phyloP scores from a whole-genome alignment of 2,113 vertebrate genomes.

The Erinaceus europaeus region DNA sequence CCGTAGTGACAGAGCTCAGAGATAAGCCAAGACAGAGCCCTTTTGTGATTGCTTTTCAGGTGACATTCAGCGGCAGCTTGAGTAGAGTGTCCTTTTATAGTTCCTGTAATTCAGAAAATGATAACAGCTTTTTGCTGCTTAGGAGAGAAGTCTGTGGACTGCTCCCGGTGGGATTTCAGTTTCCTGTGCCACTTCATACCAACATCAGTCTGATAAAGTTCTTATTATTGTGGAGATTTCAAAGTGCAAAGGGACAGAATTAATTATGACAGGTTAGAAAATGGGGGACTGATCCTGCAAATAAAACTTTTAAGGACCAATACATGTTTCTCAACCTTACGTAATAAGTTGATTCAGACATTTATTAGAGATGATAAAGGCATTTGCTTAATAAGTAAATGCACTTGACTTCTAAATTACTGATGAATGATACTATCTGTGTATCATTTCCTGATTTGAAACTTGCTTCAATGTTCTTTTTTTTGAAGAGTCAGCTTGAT shows the following conservation, averaged over 20 bases:
- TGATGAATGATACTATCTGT: slow-evolving; percentile 13
- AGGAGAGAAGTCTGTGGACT: slow-evolving; percentile 87
- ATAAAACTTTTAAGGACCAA: slow-evolving; percentile 82
- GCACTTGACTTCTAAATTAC: background rate
- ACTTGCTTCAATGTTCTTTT: slow-evolving; percentile 21
- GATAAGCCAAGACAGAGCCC: slow-evolving; percentile 93
- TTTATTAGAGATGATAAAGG: slow-evolving; percentile 41
- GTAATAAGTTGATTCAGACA: slow-evolving; percentile 70
- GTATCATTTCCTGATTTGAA: slow-evolving; percentile 46
- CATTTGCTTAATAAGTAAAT: slow-evolving; percentile 52
- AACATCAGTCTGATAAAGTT: slow-evolving; percentile 86
- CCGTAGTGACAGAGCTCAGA: slow-evolving; percentile 96
- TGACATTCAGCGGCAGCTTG: slow-evolving; percentile 94
- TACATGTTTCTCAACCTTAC: slow-evolving; percentile 65
- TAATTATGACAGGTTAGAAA: slow-evolving; percentile 85
- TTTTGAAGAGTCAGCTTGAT: background rate
- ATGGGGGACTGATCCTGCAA: slow-evolving; percentile 77
- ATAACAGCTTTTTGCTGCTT: slow-evolving; percentile 89
- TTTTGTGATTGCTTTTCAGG: slow-evolving; percentile 95
- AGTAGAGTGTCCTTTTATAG: slow-evolving; percentile 92
- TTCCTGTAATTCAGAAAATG: slow-evolving; percentile 92
- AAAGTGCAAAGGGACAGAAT: slow-evolving; percentile 83
- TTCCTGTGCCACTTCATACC: slow-evolving; percentile 85
- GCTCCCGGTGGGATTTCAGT: slow-evolving; percentile 86
- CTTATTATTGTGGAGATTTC: slow-evolving; percentile 88